Evolutionary conservation across 2,113 vertebrate species (phyloP).

Genomic region (Noctilio leporinus): DNA sequence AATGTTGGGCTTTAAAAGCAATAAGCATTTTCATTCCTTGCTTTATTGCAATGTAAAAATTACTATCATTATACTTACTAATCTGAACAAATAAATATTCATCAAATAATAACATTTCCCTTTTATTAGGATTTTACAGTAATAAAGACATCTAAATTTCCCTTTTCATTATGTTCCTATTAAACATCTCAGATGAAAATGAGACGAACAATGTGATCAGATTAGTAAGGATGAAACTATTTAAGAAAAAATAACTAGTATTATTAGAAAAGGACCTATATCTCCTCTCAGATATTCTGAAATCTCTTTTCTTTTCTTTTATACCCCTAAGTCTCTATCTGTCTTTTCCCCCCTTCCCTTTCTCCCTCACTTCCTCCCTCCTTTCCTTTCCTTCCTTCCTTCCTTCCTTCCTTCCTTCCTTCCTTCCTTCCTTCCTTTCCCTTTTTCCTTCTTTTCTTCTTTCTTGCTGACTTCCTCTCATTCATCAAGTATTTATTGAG

Average conservation of each 20-base stretch:
- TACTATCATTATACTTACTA: slow-evolving; percentile 51
- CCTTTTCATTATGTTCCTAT: slow-evolving; percentile 27
- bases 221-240: background rate
- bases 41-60: slow-evolving; percentile 50
- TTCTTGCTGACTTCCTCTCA: background rate
- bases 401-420: too few species aligned
- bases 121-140: slow-evolving; percentile 37
- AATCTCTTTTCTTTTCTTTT: background rate
- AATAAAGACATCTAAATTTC: slow-evolving; percentile 30
- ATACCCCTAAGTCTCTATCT: background rate
- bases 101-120: slow-evolving; percentile 15
- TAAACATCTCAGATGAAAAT: slow-evolving; percentile 43
- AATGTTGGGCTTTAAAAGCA: slow-evolving; percentile 40
- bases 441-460: background rate
- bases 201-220: background rate
- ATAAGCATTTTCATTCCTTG: slow-evolving; percentile 4
- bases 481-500: background rate
- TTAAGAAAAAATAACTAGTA: background rate
- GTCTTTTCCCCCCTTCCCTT: background rate
- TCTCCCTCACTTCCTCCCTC: background rate
- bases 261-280: background rate
- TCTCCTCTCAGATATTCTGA: background rate
- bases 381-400: too few species aligned
- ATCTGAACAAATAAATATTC: slow-evolving; percentile 59
- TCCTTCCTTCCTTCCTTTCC: too few species aligned